phyloP scores from a whole-genome alignment of 2,797 vertebrate species.

The Neostethus bicornis region DNA sequence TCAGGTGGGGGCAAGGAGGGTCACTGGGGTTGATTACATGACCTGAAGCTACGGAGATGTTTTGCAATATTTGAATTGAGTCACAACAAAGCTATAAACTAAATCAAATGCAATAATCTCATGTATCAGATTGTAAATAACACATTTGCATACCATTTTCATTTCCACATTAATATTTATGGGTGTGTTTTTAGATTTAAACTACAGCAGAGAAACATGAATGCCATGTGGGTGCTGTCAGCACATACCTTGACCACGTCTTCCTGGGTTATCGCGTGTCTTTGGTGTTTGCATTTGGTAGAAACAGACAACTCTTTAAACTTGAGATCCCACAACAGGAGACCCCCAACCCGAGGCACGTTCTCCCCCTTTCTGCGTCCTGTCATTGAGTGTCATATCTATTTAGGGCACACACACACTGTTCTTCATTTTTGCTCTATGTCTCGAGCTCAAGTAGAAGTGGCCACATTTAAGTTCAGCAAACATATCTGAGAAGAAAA shows the following conservation, averaged over 20 bases:
- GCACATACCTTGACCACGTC: constrained; percentile 12
- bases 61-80: too few relatives aligned
- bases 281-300: constrained; percentile 46
- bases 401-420: constrained; percentile 66
- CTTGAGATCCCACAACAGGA: constrained; percentile 63
- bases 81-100: too few relatives aligned
- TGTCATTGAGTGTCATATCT: constrained; percentile 68
- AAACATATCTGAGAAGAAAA: constrained; percentile 20
- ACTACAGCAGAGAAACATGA: constrained; percentile 9
- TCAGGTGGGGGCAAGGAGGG: too few relatives aligned
- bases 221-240: constrained; percentile 15
- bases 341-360: constrained; percentile 50
- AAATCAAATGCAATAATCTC: too few relatives aligned
- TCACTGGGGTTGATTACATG: too few relatives aligned
- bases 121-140: neutral
- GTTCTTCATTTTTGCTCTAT: constrained; percentile 55
- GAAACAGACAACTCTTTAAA: constrained; percentile 49
- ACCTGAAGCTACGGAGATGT: too few relatives aligned
- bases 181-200: constrained; percentile 5
- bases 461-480: constrained; percentile 40
- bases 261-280: constrained; percentile 30
- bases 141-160: neutral
- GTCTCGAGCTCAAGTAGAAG: constrained; percentile 50
- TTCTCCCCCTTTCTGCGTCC: constrained; percentile 41
- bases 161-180: constrained; percentile 2